Conservation (phyloP, 2,113 vertebrate species). For the Carassius gibelio region DNA sequence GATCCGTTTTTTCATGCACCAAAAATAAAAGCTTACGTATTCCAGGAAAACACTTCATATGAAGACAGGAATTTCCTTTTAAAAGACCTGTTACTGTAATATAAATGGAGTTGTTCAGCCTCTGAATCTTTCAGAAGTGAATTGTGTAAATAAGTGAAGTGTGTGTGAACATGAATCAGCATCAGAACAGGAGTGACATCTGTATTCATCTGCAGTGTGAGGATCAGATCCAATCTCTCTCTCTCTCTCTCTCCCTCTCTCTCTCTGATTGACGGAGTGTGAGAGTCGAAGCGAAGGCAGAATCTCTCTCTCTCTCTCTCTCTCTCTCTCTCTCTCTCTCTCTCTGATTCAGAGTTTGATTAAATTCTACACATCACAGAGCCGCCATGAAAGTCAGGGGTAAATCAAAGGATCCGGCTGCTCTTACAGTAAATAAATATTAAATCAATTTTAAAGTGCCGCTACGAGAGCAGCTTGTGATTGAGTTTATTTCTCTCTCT, state of each 20-base stretch:
- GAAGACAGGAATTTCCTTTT: background rate
- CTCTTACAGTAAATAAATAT: constrained; percentile 61
- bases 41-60: background rate
- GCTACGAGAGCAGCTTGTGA: constrained; percentile 6
- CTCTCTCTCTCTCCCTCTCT: constrained; percentile 52
- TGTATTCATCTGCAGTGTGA: constrained; percentile 4
- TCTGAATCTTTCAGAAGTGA: background rate
- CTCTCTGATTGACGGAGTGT: constrained; percentile 25
- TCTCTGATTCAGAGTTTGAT: constrained; percentile 57
- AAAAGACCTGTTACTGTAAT: background rate
- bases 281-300: background rate
- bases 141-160: background rate
- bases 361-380: constrained; percentile 67
- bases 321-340: background rate
- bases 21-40: background rate
- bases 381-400: constrained; percentile 37
- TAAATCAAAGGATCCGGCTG: constrained; percentile 58
- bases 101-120: background rate
- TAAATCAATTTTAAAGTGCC: constrained; percentile 54
- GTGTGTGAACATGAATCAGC: background rate
- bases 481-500: constrained; percentile 13
- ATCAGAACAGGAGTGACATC: background rate
- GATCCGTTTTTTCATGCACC: too few relatives aligned
- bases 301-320: constrained; percentile 40
- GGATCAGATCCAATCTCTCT: constrained; percentile 48